These are phyloP conservation scores for Tromatobia lineatoria DNA, from an alignment of 2,888 invertebrate species.

Conservation along the genomic window DNA sequence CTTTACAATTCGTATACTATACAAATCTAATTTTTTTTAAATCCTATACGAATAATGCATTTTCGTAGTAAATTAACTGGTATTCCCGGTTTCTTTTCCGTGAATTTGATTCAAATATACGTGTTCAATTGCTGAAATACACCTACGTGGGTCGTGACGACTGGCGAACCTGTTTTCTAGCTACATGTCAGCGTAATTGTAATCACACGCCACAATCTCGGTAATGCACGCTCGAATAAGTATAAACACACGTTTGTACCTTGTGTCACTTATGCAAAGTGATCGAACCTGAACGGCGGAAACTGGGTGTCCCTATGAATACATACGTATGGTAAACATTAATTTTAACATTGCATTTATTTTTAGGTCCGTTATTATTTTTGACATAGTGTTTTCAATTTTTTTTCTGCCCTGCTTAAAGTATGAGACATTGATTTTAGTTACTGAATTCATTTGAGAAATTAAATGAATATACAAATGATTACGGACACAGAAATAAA, in stretches of 20 bases:
- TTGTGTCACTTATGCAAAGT: background rate
- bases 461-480: too few species aligned
- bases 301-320: background rate
- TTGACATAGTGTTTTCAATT: too few species aligned
- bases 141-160: conserved; percentile 36
- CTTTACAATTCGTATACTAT: background rate
- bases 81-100: background rate
- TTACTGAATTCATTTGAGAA: too few species aligned
- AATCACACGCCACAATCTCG: conserved; percentile 51
- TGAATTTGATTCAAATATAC: conserved; percentile 30
- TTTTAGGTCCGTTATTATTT: too few species aligned
- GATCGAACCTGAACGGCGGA: background rate
- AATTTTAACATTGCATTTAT: background rate
- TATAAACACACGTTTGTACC: conserved; percentile 6
- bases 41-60: background rate
- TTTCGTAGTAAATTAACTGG: background rate
- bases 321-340: background rate
- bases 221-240: conserved; percentile 62
- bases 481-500: too few species aligned
- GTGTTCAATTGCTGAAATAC: conserved; percentile 21
- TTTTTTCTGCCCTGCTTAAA: too few species aligned
- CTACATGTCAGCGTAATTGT: conserved; percentile 22
- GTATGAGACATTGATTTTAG: too few species aligned
- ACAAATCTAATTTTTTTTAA: background rate
- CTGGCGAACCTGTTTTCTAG: conserved; percentile 57